These are phyloP conservation scores for Atherinosoma microstoma DNA, from an alignment of 2,797 vertebrate species.

Conservation along the genomic window DNA sequence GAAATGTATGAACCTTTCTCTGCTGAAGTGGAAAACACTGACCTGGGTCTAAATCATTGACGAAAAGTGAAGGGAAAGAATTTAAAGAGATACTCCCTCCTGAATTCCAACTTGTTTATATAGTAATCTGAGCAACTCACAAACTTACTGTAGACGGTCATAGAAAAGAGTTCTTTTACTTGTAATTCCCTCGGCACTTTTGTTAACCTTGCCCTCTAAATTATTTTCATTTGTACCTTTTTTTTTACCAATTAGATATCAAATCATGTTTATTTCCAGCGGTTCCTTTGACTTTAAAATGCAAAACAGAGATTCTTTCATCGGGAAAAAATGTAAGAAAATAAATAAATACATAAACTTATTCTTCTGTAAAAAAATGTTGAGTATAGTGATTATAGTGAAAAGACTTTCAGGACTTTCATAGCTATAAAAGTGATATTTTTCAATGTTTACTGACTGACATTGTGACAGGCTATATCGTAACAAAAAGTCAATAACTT, in stretches of 20 bases:
- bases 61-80: conserved; percentile 34
- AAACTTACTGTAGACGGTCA: no score
- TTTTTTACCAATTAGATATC: background rate
- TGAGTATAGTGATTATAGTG: no score
- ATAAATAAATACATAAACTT: background rate
- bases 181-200: no score
- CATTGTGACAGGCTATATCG: no score
- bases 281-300: no score
- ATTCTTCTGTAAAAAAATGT: background rate
- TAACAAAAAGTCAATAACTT: no score
- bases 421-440: no score
- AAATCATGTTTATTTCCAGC: background rate
- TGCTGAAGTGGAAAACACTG: conserved; percentile 63
- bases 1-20: conserved; percentile 63
- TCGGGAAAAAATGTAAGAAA: background rate
- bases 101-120: conserved; percentile 41
- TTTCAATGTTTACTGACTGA: no score
- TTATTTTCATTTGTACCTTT: background rate
- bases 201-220: background rate
- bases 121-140: no score
- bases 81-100: conserved; percentile 38
- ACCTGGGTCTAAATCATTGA: conserved; percentile 67
- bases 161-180: no score
- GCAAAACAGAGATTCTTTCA: background rate
- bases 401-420: no score